Base-by-base conservation (phyloP, 2,888 invertebrate genomes). In the Idaea dimidiata region DNA sequence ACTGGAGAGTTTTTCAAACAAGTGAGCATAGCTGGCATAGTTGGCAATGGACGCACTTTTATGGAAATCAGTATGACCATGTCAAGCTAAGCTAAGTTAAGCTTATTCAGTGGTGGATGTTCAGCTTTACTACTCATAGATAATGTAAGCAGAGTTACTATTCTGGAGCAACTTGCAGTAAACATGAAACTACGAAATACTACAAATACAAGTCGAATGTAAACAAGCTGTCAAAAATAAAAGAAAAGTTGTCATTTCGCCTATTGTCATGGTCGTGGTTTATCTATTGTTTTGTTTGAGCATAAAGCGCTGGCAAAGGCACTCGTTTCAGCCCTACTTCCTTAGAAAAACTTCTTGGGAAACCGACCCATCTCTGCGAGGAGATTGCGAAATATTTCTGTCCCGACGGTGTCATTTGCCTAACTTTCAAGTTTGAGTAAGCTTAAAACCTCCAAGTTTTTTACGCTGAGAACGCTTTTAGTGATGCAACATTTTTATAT, bases 391-490 rank as follows among this genome's bases (percentile, higher is more conserved):
- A 86, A 87, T 84, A 86, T 86, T 81, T 82, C 78, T 79, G 86
- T 89, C 89, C 87, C 88, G 70, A 76, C 82, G 85, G 89, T 86
- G 85, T 89, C 88, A 87, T 89, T 89, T 88, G 79, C 84, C 83
- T 86, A 88, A 88, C 87, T 89, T 88, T 83, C 78, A 79, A 84
- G 84, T 88, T 86, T 83, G 83, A 86, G 87, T 84, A 83, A 87
- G 87, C 88, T 88, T 86, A 86, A 88, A 88, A 84, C 80, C 80
- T 77, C 79, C 71, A 81, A 85, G 81, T 84, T 86, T 83, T n/a
- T 83, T 80, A 75, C 69, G 71, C 76, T 73, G 77, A 78, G 76
- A 81, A 80, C 77, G 76, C 78, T 79, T 77, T 77, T 76, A 68
- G 75, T 77, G 78, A 79, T 76, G 79, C 75, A 75, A 77, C 72